Conservation (phyloP, 2,888 invertebrate species). For the Apotomis turbidana region DNA sequence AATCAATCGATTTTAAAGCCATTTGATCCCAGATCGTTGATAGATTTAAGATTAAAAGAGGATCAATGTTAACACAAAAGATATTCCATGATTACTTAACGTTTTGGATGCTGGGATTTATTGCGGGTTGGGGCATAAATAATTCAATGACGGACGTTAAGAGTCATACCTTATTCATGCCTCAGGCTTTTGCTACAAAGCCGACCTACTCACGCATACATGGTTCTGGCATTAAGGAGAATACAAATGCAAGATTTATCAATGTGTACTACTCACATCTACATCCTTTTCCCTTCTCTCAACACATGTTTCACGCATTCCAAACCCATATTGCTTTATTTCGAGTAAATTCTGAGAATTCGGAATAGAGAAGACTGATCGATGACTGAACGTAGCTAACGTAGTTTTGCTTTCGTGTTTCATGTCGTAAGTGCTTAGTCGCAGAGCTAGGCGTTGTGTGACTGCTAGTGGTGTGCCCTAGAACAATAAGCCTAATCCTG, state of each 20-base stretch:
- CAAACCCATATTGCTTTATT: too few relatives aligned
- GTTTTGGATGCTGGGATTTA: constrained; percentile 52
- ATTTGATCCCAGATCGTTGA: constrained; percentile 26
- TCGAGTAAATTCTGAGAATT: too few relatives aligned
- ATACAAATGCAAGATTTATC: constrained; percentile 1
- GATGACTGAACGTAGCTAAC: too few relatives aligned
- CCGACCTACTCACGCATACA: constrained; percentile 23
- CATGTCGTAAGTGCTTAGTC: too few relatives aligned
- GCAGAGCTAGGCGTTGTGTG: too few relatives aligned
- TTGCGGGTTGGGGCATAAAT: constrained; percentile 55
- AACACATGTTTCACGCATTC: too few relatives aligned
- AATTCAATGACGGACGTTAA: constrained; percentile 59
- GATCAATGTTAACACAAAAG: constrained; percentile 36
- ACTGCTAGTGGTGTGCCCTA: too few relatives aligned
- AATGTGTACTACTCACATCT: constrained; percentile 14
- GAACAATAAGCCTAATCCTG: too few relatives aligned
- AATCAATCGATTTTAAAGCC: constrained; percentile 35
- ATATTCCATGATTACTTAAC: constrained; percentile 39
- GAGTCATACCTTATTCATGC: constrained; percentile 57
- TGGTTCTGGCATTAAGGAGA: constrained; percentile 21
- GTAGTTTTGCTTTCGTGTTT: too few relatives aligned
- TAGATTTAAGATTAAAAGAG: constrained; percentile 27
- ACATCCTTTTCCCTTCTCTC: background rate
- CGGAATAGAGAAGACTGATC: too few relatives aligned
- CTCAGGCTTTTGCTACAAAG: constrained; percentile 44